phyloP scores from a whole-genome alignment of 2,888 invertebrate genomes.

The Augochlorella aurata region DNA sequence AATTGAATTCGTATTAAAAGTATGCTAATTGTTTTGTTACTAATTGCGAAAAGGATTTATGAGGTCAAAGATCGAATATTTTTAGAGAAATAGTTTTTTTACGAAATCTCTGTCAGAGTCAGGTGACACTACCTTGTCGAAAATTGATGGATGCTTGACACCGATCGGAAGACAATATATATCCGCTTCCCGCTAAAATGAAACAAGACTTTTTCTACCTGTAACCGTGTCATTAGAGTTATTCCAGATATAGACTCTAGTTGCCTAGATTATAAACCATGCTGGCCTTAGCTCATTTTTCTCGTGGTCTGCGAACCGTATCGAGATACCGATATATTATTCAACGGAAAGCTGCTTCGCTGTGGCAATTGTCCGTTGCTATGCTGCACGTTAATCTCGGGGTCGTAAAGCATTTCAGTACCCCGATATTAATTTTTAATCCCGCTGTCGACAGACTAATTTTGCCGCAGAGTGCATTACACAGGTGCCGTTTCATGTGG shows the following conservation, averaged over 20 bases:
- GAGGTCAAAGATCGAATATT: too few relatives aligned
- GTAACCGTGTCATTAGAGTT: not conserved
- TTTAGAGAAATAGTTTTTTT: too few relatives aligned
- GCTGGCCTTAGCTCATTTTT: conserved; percentile 13
- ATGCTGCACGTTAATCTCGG: not conserved
- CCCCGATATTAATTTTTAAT: not conserved
- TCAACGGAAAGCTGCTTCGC: not conserved
- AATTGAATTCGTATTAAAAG: too few relatives aligned
- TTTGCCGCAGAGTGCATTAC: too few relatives aligned
- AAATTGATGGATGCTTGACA: not conserved
- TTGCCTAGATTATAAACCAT: conserved; percentile 7
- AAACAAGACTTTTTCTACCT: not conserved
- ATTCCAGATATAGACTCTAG: conserved; percentile 5
- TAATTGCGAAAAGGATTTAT: too few relatives aligned
- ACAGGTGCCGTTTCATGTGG: too few relatives aligned
- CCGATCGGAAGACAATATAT: not conserved
- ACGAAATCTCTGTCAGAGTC: too few relatives aligned
- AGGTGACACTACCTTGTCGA: not conserved
- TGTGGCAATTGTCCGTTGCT: not conserved
- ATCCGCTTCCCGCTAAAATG: not conserved
- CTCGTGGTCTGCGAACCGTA: not conserved
- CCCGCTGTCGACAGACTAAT: not conserved
- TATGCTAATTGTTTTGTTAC: too few relatives aligned
- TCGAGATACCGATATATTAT: not conserved
- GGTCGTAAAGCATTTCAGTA: not conserved